Percentiles rank a stretch among this genome's conserved stretches.
phyloP scores from a whole-genome alignment of 2,888 invertebrate species.

The Alloscopus bannaensis region DNA sequence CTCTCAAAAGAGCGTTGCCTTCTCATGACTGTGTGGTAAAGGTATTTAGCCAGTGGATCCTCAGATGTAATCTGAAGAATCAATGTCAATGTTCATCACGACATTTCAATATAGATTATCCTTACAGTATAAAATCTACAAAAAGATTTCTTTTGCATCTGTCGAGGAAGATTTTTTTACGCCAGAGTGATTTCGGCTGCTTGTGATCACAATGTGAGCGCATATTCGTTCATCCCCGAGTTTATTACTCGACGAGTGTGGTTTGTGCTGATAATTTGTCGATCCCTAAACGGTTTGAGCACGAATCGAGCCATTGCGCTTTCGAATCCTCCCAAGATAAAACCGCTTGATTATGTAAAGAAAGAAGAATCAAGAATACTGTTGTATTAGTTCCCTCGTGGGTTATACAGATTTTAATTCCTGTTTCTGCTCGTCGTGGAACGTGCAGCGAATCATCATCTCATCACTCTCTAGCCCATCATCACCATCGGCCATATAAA shows the following conservation, averaged over 20 bases:
- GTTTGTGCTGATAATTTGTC: background rate
- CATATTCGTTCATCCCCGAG: background rate
- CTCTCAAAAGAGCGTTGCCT: too few species aligned
- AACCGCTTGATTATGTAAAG: too few species aligned
- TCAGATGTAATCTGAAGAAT: background rate
- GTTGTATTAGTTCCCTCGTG: background rate
- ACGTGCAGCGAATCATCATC: slow-evolving; percentile 44
- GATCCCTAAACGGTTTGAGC: background rate
- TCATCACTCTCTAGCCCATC: slow-evolving; percentile 14
- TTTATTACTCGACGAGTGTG: background rate
- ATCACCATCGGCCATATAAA: background rate
- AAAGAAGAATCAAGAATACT: too few species aligned
- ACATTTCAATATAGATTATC: background rate
- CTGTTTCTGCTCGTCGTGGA: slow-evolving; percentile 18
- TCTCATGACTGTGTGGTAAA: background rate
- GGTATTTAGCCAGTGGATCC: background rate
- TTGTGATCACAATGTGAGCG: slow-evolving; percentile 3
- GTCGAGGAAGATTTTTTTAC: background rate
- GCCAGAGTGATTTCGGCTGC: background rate
- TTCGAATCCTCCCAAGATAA: slow-evolving; percentile 26
- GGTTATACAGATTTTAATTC: slow-evolving; percentile 1
- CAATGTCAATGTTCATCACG: slow-evolving; percentile 12
- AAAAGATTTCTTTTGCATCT: background rate
- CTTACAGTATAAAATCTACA: background rate
- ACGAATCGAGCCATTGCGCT: slow-evolving; percentile 29